Evolutionary conservation across 1,140 invertebrate genomes (phyloP).

Genomic region (Hyles vespertilio): DNA sequence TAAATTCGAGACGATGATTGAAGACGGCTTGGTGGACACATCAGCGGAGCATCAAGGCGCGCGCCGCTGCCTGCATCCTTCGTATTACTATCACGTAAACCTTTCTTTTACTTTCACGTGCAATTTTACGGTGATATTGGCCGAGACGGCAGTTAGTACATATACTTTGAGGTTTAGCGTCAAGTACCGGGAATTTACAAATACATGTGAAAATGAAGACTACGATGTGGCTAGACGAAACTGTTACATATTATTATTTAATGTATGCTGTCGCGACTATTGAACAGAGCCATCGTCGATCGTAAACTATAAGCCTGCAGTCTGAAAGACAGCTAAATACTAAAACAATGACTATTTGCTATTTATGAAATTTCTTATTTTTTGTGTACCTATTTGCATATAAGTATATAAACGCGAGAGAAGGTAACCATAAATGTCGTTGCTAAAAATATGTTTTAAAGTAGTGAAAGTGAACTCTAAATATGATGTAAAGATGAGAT

Average conservation of each 20-base stretch:
- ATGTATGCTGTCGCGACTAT: constrained; percentile 15
- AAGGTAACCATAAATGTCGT: no score
- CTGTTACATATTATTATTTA: constrained; percentile 18
- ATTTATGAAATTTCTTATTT: no score
- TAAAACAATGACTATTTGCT: no score
- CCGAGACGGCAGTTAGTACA: no score
- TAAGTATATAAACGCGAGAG: no score
- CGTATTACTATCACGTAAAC: constrained; percentile 66
- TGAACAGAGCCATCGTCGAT: constrained; percentile 2
- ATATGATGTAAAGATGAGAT: no score
- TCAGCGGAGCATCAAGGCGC: constrained; percentile 43
- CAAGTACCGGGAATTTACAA: constrained; percentile 16
- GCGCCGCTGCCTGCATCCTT: constrained; percentile 56
- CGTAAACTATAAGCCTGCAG: neutral
- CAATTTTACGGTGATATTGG: no score
- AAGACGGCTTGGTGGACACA: constrained; percentile 44
- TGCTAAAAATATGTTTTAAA: no score
- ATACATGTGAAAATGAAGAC: constrained; percentile 16
- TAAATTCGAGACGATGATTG: constrained; percentile 43
- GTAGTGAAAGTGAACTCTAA: no score
- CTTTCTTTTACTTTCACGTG: constrained; percentile 19
- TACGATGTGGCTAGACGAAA: constrained; percentile 13
- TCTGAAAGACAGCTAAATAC: neutral
- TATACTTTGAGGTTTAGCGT: neutral
- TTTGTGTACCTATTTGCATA: no score